phyloP scores from a whole-genome alignment of 2,888 invertebrate species.

The Dasypogon diadema region DNA sequence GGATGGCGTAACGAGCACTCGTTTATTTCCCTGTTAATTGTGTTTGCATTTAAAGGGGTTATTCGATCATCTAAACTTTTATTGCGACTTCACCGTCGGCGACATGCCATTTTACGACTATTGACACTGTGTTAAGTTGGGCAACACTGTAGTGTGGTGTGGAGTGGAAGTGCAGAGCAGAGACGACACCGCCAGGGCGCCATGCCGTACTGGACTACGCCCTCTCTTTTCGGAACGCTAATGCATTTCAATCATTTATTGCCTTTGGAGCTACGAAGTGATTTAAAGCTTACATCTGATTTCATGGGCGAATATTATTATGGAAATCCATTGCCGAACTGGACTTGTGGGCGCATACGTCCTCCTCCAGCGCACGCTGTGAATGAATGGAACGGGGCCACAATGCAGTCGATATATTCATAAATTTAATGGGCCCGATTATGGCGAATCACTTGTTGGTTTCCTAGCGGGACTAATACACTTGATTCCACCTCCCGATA shows the following conservation, averaged over 20 bases:
- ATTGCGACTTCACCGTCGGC: constrained; percentile 3
- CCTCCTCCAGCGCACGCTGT: not conserved
- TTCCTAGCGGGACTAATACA: constrained; percentile 47
- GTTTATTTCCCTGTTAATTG: constrained; percentile 40
- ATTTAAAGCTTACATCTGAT: constrained; percentile 33
- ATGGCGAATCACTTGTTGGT: constrained; percentile 46
- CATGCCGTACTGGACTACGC: not conserved
- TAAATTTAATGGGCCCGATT: constrained; percentile 48
- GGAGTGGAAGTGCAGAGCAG: too few relatives aligned
- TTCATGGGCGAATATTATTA: constrained; percentile 41
- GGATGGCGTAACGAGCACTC: constrained; percentile 25
- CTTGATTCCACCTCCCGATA: constrained; percentile 15
- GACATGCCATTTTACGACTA: constrained; percentile 8
- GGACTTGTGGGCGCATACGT: not conserved
- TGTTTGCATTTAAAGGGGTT: constrained; percentile 42
- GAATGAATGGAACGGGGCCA: not conserved
- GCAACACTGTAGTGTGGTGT: not conserved
- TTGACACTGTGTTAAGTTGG: not conserved
- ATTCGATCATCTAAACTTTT: constrained; percentile 20
- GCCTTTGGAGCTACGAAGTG: constrained; percentile 5
- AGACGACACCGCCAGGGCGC: not conserved
- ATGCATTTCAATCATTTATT: constrained; percentile 37
- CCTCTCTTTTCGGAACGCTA: not conserved
- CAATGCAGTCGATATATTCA: constrained; percentile 3
- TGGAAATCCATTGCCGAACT: constrained; percentile 26